Percentiles rank a stretch among this genome's conserved stretches.
phyloP scores from a whole-genome alignment of 2,113 vertebrate genomes.

The Mixornis gularis region DNA sequence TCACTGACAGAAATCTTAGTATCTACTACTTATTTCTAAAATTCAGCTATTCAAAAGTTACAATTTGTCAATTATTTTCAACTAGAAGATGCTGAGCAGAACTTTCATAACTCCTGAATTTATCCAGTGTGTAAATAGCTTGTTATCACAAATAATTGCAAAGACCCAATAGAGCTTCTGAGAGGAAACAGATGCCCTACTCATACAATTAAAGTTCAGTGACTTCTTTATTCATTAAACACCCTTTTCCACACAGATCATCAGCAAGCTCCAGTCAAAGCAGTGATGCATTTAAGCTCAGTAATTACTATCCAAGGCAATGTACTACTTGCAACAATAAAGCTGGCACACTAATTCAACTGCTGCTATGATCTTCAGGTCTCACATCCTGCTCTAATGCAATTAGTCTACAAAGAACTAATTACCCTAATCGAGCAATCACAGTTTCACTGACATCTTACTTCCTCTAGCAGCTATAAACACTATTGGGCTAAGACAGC shows the following conservation, averaged over 20 bases:
- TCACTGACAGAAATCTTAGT: neutral
- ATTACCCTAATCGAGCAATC: slow-evolving; percentile 77
- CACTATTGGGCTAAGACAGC: slow-evolving; percentile 65
- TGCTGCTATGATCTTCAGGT: slow-evolving; percentile 60
- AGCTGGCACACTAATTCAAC: slow-evolving; percentile 58
- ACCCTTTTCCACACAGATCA: slow-evolving; percentile 12
- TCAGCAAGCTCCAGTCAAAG: slow-evolving; percentile 30
- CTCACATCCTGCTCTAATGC: slow-evolving; percentile 80
- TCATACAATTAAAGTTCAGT: neutral
- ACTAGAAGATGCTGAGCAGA: neutral
- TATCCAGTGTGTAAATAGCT: neutral
- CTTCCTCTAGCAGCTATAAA: slow-evolving; percentile 82
- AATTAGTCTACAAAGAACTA: slow-evolving; percentile 79
- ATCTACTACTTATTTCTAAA: neutral
- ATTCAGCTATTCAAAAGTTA: neutral
- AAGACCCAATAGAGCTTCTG: neutral
- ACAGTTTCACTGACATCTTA: slow-evolving; percentile 77
- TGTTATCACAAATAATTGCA: neutral
- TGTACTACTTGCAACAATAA: slow-evolving; percentile 50
- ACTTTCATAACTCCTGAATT: neutral
- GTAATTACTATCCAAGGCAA: slow-evolving; percentile 71
- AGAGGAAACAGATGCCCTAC: slow-evolving; percentile 45
- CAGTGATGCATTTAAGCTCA: slow-evolving; percentile 50
- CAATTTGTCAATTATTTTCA: neutral
- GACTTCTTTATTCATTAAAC: slow-evolving; percentile 38